A percentile compares a stretch with the other conserved stretches of the same genome.
These are phyloP conservation scores for Portunus trituberculatus DNA, from an alignment of 1,140 invertebrate genomes.

Conservation along the genomic window DNA sequence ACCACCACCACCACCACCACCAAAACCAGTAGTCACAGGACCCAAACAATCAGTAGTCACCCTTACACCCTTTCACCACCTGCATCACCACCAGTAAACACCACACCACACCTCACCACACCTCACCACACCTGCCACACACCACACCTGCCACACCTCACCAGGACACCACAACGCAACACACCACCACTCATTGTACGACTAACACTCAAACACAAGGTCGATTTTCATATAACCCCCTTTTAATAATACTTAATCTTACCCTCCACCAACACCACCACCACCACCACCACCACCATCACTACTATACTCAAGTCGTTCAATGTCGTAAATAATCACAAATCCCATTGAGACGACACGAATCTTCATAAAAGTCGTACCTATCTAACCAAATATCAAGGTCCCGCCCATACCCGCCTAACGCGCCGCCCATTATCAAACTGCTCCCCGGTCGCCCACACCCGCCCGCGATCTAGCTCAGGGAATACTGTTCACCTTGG, in stretches of 20 bases:
- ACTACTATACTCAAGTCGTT: background rate
- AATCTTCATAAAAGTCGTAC: background rate
- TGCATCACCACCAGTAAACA: no score
- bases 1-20: conserved; percentile 39
- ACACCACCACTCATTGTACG: background rate
- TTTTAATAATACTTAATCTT: no score
- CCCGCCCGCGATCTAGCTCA: background rate
- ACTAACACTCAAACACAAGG: background rate
- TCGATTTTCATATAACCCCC: no score
- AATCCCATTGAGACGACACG: background rate
- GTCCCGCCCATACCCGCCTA: background rate
- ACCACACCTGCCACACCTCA: no score
- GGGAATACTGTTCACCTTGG: no score
- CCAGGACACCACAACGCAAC: no score
- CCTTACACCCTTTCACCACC: no score
- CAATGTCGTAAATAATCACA: background rate
- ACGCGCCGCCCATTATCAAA: background rate
- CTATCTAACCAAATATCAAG: background rate
- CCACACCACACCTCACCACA: no score
- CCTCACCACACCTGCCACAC: no score
- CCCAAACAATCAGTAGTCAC: background rate
- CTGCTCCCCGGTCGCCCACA: background rate
- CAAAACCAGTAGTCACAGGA: background rate
- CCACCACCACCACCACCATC: no score
- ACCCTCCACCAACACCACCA: no score